These are phyloP conservation scores for Acinonyx jubatus DNA, from an alignment of 2,113 vertebrate species.

Conservation along the genomic window DNA sequence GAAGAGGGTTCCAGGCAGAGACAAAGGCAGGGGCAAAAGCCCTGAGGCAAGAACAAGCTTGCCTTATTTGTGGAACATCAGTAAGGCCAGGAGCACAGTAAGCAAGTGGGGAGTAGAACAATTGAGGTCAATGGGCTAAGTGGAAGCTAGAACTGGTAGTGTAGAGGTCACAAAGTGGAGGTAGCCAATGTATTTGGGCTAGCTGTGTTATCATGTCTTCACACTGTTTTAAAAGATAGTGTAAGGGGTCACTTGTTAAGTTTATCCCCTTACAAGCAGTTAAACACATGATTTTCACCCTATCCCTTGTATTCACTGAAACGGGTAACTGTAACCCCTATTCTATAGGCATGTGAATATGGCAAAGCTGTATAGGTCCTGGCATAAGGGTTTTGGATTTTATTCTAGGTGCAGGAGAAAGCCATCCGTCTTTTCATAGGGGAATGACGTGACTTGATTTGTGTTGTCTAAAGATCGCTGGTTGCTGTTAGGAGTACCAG, in stretches of 20 bases:
- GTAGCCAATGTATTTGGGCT: neutral
- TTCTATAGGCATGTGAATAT: neutral
- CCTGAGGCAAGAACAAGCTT: neutral
- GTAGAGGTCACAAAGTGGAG: neutral
- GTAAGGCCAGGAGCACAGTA: neutral
- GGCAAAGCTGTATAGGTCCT: neutral
- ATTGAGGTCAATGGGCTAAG: neutral
- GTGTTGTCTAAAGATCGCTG: neutral
- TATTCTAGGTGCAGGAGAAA: neutral
- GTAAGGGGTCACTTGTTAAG: neutral
- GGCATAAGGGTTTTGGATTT: neutral
- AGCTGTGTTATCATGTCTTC: neutral
- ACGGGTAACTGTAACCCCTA: neutral
- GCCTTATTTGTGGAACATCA: neutral
- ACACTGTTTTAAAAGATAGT: neutral
- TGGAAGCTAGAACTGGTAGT: neutral
- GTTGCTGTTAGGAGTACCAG: neutral
- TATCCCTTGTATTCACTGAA: neutral
- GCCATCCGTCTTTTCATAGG: neutral
- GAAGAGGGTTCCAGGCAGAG: neutral
- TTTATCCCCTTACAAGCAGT: neutral
- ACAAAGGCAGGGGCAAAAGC: neutral
- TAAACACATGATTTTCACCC: neutral
- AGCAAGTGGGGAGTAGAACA: neutral
- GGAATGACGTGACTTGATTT: neutral